Evolutionary conservation across 2,888 invertebrate species (phyloP), one percentile per base, ranked within the genome.

Genomic region (Lucinisca nassula): DNA sequence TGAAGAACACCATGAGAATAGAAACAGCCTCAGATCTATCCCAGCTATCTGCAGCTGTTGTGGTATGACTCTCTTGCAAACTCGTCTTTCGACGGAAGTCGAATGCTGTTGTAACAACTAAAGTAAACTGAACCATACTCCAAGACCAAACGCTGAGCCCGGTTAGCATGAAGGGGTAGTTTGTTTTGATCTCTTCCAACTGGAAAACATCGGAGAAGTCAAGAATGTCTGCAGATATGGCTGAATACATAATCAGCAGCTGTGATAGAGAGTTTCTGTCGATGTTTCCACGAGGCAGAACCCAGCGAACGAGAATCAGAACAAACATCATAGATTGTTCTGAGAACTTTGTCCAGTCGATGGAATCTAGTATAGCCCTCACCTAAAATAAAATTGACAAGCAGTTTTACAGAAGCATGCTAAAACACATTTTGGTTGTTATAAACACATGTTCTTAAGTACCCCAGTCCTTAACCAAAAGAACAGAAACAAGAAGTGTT

Each of bases 241-340:
- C 88, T 0, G 87, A 88, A 58, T 90, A 90, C 86, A 88, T 90
- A 37, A 90, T 82, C 12, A 90, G 79, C 3, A 90, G 79, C 27
- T 90, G 90, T 24, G 90, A 88, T 35, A 90, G 80, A 0, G 81
- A 83, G 67, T 88, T 81, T 32, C 90, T 84, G 81, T 90, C 87
- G 12, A 90, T 88, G 10, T 79, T 77, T 30, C 90, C 90, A 1
- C 90, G 79, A 37, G 90, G 90, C 8, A 90, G 73, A 21, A 90
- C n/a, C 90, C 90, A 90, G 24, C 90, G 88, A 55, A 84, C 84
- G 12, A 90, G 24, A 32, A 90, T 90, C 21, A 90, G 58, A 4
- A 88, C 61, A 75, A 90, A 85, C 90, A 90, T 88, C 90, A 90
- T 90, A 0, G 88, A 85, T 80, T 90, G 88, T 67, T 90, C 88